phyloP scores from a whole-genome alignment of 2,797 vertebrate species.

The Poeciliopsis turneri region DNA sequence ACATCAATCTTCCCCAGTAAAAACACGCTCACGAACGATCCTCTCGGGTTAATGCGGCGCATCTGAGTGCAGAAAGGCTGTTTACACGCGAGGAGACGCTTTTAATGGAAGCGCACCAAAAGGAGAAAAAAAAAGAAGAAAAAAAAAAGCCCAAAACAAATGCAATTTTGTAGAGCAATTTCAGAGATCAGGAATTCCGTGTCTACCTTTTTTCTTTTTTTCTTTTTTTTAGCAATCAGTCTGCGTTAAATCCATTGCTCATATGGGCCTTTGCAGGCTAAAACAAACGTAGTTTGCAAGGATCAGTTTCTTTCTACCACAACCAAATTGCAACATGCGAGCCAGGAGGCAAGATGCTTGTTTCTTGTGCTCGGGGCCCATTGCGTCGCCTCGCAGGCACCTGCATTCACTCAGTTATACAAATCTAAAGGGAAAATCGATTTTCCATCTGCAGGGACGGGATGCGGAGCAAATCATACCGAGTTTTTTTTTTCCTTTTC shows the following conservation, averaged over 20 bases:
- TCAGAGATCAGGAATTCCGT: conserved; percentile 85
- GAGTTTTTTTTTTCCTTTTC: conserved; percentile 72
- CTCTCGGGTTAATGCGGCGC: conserved; percentile 98
- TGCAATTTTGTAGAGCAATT: conserved; percentile 95
- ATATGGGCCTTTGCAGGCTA: conserved; percentile 50
- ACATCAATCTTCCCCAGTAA: conserved; percentile 99
- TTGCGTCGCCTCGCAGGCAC: conserved; percentile 38
- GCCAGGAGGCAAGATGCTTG: conserved; percentile 22
- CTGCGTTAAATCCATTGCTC: conserved; percentile 76
- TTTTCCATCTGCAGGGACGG: conserved; percentile 91
- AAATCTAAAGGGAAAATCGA: conserved; percentile 97
- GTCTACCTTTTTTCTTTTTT: conserved; percentile 45
- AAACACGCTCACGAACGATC: conserved; percentile 97
- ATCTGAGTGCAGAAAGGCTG: conserved; percentile 99
- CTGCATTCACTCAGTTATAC: conserved; percentile 91
- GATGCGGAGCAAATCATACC: conserved; percentile 91
- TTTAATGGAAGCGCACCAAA: conserved; percentile 98
- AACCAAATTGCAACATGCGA: conserved; percentile 16
- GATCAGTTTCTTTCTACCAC: conserved; percentile 38
- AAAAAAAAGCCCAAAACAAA: conserved; percentile 83
- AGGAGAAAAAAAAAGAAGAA: not conserved
- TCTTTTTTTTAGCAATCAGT: conserved; percentile 69
- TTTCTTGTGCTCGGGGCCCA: conserved; percentile 32
- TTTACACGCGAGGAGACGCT: conserved; percentile 99
- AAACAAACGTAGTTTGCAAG: conserved; percentile 34